Evolutionary conservation across 2,888 invertebrate species (phyloP).

Genomic region (Periphyllus acericola): DNA sequence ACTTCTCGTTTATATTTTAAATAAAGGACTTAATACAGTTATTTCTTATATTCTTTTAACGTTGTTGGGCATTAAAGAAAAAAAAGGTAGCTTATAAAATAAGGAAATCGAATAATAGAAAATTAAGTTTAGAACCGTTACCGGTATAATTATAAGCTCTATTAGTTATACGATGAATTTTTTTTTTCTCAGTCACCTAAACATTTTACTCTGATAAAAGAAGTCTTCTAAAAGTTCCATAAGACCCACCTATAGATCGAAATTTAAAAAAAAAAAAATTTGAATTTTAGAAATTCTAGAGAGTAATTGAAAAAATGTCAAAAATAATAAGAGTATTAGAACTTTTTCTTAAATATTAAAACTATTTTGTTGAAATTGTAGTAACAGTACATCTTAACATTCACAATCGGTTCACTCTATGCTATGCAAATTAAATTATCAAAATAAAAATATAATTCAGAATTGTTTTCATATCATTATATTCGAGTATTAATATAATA

Average conservation of each 20-base stretch:
- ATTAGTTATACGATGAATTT: conserved; percentile 1
- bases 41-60: conserved; percentile 29
- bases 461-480: not conserved
- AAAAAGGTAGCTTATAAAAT: not conserved
- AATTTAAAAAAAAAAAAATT: not conserved
- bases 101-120: conserved; percentile 38
- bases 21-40: conserved; percentile 37
- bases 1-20: conserved; percentile 42
- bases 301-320: not conserved
- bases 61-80: not conserved
- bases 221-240: not conserved
- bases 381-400: not conserved
- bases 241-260: not conserved
- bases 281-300: not conserved
- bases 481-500: not conserved
- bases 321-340: not conserved
- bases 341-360: not conserved
- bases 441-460: not conserved
- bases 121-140: conserved; percentile 26
- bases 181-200: not conserved
- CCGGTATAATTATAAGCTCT: not conserved
- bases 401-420: not conserved
- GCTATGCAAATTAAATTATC: not conserved
- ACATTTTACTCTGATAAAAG: not conserved
- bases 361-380: not conserved